Conservation (phyloP, 2,888 invertebrate species). For the Drosophila prolongata region DNA sequence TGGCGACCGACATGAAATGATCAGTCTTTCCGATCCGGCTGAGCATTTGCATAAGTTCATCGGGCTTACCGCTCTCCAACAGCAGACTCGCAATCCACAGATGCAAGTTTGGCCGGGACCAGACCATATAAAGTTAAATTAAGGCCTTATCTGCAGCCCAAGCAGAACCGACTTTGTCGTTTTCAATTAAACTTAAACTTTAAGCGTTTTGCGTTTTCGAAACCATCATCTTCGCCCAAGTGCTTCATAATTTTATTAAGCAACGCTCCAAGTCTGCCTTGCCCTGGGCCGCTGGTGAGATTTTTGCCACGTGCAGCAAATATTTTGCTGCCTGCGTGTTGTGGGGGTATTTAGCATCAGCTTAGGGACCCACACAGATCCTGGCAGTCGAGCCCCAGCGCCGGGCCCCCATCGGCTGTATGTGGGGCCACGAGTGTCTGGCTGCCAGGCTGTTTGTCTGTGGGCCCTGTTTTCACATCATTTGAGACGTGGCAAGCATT, state of each 20-base stretch:
- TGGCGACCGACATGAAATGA: too few species aligned
- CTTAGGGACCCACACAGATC: slow-evolving; percentile 5
- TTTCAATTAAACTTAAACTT: slow-evolving; percentile 70
- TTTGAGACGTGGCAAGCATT: slow-evolving; percentile 69
- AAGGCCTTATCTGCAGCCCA: slow-evolving; percentile 43
- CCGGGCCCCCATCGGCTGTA: slow-evolving; percentile 15
- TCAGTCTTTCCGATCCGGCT: not conserved
- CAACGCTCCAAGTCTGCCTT: slow-evolving; percentile 32
- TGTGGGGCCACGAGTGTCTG: slow-evolving; percentile 5
- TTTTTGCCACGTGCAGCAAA: slow-evolving; percentile 63
- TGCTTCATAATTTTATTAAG: slow-evolving; percentile 65
- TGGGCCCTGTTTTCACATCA: slow-evolving; percentile 69
- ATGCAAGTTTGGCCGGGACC: slow-evolving; percentile 55
- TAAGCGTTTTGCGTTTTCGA: slow-evolving; percentile 50
- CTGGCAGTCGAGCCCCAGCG: not conserved
- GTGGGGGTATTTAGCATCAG: slow-evolving; percentile 44
- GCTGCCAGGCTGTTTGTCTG: slow-evolving; percentile 14
- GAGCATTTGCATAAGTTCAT: slow-evolving; percentile 9
- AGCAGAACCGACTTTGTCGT: slow-evolving; percentile 36
- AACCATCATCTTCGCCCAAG: slow-evolving; percentile 51
- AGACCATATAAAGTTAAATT: slow-evolving; percentile 70
- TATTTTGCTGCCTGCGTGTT: slow-evolving; percentile 32
- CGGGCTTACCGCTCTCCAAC: not conserved
- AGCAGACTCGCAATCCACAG: slow-evolving; percentile 45
- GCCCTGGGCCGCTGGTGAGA: slow-evolving; percentile 43